Evolutionary conservation across 2,888 invertebrate genomes (phyloP).

Genomic region (Tetramorium bicarinatum): DNA sequence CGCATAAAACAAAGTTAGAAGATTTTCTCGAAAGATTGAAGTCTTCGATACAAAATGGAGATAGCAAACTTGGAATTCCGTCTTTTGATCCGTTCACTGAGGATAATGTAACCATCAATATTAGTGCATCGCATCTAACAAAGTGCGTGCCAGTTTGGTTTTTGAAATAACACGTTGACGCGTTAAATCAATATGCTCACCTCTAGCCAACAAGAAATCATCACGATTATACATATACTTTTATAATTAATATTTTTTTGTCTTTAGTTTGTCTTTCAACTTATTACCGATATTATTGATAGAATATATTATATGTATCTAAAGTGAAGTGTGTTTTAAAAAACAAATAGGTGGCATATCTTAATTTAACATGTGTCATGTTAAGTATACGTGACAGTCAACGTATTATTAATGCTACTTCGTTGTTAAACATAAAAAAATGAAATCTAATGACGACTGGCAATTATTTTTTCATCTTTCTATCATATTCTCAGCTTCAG

Average conservation of each 20-base stretch:
- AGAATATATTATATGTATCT: no score
- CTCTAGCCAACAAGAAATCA: not conserved
- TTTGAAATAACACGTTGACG: not conserved
- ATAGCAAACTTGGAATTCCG: conserved; percentile 73
- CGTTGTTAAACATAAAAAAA: not conserved
- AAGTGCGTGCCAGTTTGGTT: conserved; percentile 52
- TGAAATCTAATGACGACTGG: not conserved
- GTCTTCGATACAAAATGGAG: conserved; percentile 66
- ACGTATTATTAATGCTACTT: not conserved
- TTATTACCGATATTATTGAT: no score
- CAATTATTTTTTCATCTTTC: not conserved
- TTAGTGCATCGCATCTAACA: conserved; percentile 27
- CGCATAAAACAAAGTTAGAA: conserved; percentile 40
- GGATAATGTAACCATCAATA: not conserved
- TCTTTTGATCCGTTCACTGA: conserved; percentile 74
- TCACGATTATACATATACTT: no score
- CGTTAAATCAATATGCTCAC: not conserved
- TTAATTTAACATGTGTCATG: not conserved
- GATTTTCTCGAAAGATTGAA: conserved; percentile 67
- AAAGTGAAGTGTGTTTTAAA: no score
- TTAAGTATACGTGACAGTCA: not conserved
- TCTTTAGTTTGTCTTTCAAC: not conserved
- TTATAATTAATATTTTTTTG: not conserved
- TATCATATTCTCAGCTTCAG: conserved; percentile 19
- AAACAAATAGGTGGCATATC: not conserved